Base-by-base conservation (phyloP, 1,140 invertebrate genomes). In the Pogonomyrmex barbatus region DNA sequence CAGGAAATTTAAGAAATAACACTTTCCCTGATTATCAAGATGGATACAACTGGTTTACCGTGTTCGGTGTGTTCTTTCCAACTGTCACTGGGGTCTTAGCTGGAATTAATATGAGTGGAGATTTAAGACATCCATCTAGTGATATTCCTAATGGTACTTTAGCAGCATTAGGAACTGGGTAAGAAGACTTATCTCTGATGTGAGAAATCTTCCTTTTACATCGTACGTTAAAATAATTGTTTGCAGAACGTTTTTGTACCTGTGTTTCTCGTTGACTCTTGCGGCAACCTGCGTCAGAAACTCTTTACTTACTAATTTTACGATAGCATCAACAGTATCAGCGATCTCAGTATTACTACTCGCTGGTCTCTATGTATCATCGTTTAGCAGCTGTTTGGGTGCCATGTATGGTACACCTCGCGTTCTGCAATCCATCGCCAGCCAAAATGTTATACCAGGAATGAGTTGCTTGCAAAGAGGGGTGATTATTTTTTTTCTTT, bases 71-170 rank as follows among this genome's bases (percentile, higher is more conserved):
- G n/a, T 98, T 99, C 95, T 98, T 99, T 95, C 97, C 98, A 71
- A 98, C 99, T 67, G 97, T 99, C 75, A 98, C 98, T 79, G 98
- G 98, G 39, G 98, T 99, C 67, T 96, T 99, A 83, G 98, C 99
- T 62, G 99, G 99, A 62, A 98, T 99, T 88, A 99, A 99, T 94
- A 99, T 99, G 99, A 99, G 98, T 94, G 98, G 98, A 14, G 99
- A 99, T 95, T 96, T 99, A 60, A 96, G 97, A 81, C 97, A 98
- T 91, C 99, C 99, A 0, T 98, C 98, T 12, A 96, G 96, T 62
- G 98, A 99, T 94, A 99, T 99, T 92, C 98, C 99, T 4, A 97
- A 98, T 95, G 99, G 99, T 54, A 99, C 99, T 4, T 95, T 99
- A 42, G 97, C 98, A 45, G 98, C 99, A 67, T 96, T 99, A 85